phyloP scores from a whole-genome alignment of 2,113 vertebrate genomes.

The Orientallactaga bullata region DNA sequence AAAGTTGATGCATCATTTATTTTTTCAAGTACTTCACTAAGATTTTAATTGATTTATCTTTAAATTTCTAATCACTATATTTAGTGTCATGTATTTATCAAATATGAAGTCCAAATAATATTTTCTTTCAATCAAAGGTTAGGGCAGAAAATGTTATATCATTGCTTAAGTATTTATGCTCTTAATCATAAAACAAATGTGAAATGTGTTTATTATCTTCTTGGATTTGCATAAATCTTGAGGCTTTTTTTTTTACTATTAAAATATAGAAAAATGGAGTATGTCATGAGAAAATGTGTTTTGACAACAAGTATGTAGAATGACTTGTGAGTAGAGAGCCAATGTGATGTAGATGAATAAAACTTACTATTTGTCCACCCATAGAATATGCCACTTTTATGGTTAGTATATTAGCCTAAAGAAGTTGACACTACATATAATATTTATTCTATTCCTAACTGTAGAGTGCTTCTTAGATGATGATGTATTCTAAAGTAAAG shows the following conservation, averaged over 20 bases:
- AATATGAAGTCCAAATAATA: neutral
- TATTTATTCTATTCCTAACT: neutral
- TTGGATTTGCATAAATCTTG: neutral
- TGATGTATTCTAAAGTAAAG: neutral
- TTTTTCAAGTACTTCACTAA: neutral
- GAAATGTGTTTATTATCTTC: neutral
- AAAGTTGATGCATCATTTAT: neutral
- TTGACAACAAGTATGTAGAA: conserved; percentile 13
- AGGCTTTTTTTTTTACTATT: neutral
- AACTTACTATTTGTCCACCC: neutral
- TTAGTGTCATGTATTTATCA: neutral
- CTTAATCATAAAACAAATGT: conserved; percentile 1
- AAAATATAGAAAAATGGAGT: neutral
- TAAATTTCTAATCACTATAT: conserved; percentile 22
- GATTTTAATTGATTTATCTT: neutral
- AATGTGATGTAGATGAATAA: conserved; percentile 12
- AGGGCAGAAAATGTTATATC: neutral
- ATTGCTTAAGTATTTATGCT: neutral
- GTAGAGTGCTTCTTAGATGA: neutral
- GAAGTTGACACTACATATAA: neutral
- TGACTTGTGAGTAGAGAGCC: neutral
- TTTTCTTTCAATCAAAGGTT: neutral
- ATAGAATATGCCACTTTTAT: conserved; percentile 21
- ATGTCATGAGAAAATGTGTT: conserved; percentile 27
- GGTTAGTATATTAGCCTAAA: neutral